These are phyloP conservation scores for Drosophila funebris DNA, from an alignment of 1,140 invertebrate genomes.

Conservation along the genomic window DNA sequence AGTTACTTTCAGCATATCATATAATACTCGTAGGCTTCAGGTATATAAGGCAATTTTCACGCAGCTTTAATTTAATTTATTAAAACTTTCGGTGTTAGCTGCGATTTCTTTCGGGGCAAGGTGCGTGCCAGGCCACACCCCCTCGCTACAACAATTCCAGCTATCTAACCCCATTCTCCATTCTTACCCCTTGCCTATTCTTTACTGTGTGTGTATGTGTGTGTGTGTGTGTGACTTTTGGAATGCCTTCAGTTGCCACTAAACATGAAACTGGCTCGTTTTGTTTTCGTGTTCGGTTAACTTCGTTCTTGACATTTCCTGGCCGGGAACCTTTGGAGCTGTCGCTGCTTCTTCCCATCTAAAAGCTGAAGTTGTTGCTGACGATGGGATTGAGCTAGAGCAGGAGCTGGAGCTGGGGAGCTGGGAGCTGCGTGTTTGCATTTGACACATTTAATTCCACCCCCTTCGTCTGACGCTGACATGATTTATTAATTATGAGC, in stretches of 20 bases:
- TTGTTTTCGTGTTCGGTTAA: conserved; percentile 75
- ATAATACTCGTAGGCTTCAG: conserved; percentile 52
- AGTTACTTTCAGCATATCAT: conserved; percentile 44
- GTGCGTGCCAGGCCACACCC: conserved; percentile 67
- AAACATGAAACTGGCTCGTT: conserved; percentile 72
- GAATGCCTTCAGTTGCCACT: conserved; percentile 53
- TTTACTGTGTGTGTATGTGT: background rate
- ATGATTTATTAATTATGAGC: conserved; percentile 77
- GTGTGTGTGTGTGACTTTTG: conserved; percentile 29
- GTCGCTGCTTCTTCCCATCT: conserved; percentile 30
- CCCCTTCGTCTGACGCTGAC: conserved; percentile 66
- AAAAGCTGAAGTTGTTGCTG: background rate
- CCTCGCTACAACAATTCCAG: conserved; percentile 5
- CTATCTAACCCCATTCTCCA: conserved; percentile 2
- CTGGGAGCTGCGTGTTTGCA: conserved; percentile 70
- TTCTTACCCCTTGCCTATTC: conserved; percentile 4
- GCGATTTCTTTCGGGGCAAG: conserved; percentile 41
- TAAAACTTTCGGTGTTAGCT: conserved; percentile 59
- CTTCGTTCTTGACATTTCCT: conserved; percentile 79
- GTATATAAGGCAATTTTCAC: conserved; percentile 75
- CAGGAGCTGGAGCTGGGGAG: background rate
- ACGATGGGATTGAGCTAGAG: background rate
- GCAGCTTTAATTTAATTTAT: conserved; percentile 81
- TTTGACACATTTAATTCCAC: conserved; percentile 79
- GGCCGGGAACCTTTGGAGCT: conserved; percentile 27